Evolutionary conservation across 2,888 invertebrate species (phyloP).

Genomic region (Autographa gamma): DNA sequence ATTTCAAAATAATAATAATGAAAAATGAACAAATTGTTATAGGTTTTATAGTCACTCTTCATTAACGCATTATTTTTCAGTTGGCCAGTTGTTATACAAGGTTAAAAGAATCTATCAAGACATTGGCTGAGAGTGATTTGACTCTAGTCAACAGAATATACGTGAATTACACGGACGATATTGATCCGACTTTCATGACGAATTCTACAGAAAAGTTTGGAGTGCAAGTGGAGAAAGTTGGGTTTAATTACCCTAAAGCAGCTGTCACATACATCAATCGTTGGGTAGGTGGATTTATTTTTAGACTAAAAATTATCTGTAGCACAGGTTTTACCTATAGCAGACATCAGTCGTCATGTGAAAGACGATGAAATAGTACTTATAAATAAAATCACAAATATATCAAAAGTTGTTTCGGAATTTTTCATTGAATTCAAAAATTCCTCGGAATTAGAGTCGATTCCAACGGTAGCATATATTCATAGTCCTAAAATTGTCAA

Average conservation of each 20-base stretch:
- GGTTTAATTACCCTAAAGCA: conserved; percentile 63
- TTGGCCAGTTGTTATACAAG: conserved; percentile 20
- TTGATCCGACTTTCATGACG: conserved; percentile 58
- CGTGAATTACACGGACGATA: conserved; percentile 63
- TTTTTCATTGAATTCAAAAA: too few relatives aligned
- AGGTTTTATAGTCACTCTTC: not conserved
- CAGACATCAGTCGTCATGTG: too few relatives aligned
- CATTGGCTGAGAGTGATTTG: conserved; percentile 33
- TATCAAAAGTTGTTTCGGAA: too few relatives aligned
- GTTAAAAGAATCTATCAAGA: not conserved
- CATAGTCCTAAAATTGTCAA: too few relatives aligned
- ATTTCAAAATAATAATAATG: too few relatives aligned
- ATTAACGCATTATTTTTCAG: conserved; percentile 17
- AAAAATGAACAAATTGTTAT: too few relatives aligned
- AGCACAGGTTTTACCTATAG: too few relatives aligned
- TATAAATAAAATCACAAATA: too few relatives aligned
- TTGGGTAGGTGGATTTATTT: conserved; percentile 62
- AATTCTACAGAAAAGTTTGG: conserved; percentile 62
- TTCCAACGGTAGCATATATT: too few relatives aligned
- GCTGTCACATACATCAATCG: conserved; percentile 70
- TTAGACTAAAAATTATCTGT: too few relatives aligned
- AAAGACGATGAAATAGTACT: too few relatives aligned
- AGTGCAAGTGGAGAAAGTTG: conserved; percentile 68
- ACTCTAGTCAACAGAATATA: conserved; percentile 69
- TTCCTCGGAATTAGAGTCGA: too few relatives aligned